Percentiles rank a stretch among this genome's conserved stretches.
phyloP scores from a whole-genome alignment of 1,140 invertebrate genomes.

The Cotesia vestalis region DNA sequence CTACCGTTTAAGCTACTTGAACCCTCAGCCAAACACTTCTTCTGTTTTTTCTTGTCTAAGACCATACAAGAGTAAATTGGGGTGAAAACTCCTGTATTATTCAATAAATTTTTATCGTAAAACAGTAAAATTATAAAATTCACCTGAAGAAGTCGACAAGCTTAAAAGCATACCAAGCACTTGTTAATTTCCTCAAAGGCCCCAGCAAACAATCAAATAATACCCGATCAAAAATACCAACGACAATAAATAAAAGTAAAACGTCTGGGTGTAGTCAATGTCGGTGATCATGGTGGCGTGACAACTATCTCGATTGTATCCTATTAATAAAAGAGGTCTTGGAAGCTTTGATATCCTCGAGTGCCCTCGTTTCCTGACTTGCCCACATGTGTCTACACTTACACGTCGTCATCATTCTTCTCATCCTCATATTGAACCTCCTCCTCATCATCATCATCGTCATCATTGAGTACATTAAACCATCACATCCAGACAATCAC shows the following conservation, averaged over 20 bases:
- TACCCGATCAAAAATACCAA: neutral
- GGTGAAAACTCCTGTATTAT: too few relatives aligned
- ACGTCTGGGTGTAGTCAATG: constrained; percentile 12
- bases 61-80: too few relatives aligned
- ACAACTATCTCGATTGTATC: constrained; percentile 29
- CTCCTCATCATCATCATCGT: constrained; percentile 2
- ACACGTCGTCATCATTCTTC: constrained; percentile 6
- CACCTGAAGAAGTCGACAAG: too few relatives aligned
- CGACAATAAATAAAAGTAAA: neutral
- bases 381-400: constrained; percentile 43
- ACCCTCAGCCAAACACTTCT: too few relatives aligned
- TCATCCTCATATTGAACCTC: neutral
- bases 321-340: constrained; percentile 25
- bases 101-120: too few relatives aligned
- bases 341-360: constrained; percentile 51
- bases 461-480: constrained; percentile 8
- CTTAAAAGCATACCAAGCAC: too few relatives aligned
- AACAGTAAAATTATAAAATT: too few relatives aligned
- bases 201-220: too few relatives aligned
- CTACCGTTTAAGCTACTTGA: too few relatives aligned
- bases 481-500: constrained; percentile 10
- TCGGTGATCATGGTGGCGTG: constrained; percentile 22
- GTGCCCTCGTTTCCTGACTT: constrained; percentile 59
- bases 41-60: too few relatives aligned
- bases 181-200: too few relatives aligned